These are phyloP conservation scores for Notechis scutatus DNA, from an alignment of 2,113 vertebrate species.

Conservation along the genomic window DNA sequence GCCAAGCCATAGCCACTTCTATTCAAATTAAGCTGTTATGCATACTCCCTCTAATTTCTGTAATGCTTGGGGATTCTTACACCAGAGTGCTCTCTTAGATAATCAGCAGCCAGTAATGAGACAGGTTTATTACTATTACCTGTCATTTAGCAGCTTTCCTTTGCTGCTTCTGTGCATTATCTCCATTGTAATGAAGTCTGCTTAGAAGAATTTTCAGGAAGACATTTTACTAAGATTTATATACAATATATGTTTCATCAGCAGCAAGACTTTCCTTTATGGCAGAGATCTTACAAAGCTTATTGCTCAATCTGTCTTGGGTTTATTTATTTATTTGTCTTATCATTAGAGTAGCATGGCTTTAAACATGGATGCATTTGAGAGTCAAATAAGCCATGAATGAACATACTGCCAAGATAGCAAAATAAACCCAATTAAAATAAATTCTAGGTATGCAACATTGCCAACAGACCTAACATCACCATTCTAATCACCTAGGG, in stretches of 20 bases:
- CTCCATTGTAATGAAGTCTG: neutral
- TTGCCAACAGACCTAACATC: neutral
- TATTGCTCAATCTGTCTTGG: neutral
- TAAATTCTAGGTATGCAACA: neutral
- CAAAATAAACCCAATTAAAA: neutral
- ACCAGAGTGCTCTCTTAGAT: neutral
- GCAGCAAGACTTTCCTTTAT: neutral
- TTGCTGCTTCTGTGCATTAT: neutral
- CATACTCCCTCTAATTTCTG: neutral
- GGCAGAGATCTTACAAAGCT: neutral
- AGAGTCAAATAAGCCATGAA: neutral
- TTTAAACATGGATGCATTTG: neutral
- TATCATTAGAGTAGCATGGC: neutral
- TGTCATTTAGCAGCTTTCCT: constrained; percentile 12
- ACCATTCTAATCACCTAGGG: neutral
- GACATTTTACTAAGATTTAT: neutral
- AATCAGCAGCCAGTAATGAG: constrained; percentile 11
- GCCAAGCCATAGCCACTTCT: neutral
- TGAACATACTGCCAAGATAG: neutral
- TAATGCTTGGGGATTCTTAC: constrained; percentile 6
- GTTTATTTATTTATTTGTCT: neutral
- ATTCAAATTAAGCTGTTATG: constrained; percentile 8
- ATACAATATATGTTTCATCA: neutral
- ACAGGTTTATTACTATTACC: constrained; percentile 10
- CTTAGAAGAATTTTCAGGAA: constrained; percentile 2